Evolutionary conservation across 2,888 invertebrate genomes (phyloP).

Genomic region (Lithophane semibrunnea): DNA sequence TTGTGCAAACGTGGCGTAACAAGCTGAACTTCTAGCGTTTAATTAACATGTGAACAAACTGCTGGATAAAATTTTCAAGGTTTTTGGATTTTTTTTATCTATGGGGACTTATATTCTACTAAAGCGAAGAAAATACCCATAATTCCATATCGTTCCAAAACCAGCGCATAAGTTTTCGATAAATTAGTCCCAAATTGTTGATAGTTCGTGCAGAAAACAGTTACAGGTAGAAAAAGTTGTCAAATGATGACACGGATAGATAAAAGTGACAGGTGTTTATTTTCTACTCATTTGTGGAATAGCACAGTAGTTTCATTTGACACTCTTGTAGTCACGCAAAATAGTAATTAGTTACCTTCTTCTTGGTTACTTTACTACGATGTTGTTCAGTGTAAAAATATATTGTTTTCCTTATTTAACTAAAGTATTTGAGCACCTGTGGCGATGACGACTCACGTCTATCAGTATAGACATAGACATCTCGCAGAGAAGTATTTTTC

Average conservation of each 20-base stretch:
- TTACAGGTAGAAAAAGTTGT: slow-evolving; percentile 26
- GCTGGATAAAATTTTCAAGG: slow-evolving; percentile 8
- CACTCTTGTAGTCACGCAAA: slow-evolving; percentile 59
- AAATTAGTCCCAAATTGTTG: neutral
- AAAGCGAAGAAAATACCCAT: neutral
- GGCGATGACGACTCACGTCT: neutral
- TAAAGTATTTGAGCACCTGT: neutral
- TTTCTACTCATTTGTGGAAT: slow-evolving; percentile 42
- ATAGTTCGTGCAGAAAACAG: slow-evolving; percentile 23
- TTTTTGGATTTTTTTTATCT: neutral
- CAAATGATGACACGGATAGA: slow-evolving; percentile 44
- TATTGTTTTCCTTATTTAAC: neutral
- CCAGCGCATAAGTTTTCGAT: neutral
- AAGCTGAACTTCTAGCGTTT: slow-evolving; percentile 7
- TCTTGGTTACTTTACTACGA: slow-evolving; percentile 10
- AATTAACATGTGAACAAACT: neutral
- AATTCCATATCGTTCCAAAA: neutral
- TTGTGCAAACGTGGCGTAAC: slow-evolving; percentile 2
- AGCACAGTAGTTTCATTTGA: slow-evolving; percentile 35
- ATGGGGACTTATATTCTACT: neutral
- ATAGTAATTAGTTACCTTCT: slow-evolving; percentile 48
- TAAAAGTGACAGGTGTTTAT: slow-evolving; percentile 63
- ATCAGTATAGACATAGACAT: neutral
- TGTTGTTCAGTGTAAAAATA: neutral
- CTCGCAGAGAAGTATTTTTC: neutral